Conservation (phyloP, 2,113 vertebrate genomes). For the Zosterops lateralis region DNA sequence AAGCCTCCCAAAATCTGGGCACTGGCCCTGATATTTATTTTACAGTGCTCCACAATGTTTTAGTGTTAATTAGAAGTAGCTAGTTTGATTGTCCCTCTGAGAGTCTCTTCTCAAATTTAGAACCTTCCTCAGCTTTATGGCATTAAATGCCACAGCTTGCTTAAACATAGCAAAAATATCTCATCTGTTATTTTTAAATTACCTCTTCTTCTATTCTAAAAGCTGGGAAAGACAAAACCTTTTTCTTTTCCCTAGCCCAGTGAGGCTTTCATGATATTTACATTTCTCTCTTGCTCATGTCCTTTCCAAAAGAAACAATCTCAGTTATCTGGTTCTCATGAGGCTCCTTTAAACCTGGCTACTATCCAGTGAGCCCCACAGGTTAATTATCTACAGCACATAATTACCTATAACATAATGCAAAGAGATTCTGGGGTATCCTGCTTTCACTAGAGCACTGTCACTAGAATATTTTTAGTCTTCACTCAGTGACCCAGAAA, state of each 20-base stretch:
- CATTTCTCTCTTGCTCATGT: not conserved
- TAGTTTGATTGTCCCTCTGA: not conserved
- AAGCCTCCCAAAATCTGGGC: not conserved
- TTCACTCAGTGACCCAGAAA: not conserved
- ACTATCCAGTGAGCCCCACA: not conserved
- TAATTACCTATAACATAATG: not conserved
- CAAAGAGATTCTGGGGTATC: not conserved
- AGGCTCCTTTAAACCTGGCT: not conserved
- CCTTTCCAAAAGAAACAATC: not conserved
- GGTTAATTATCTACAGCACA: not conserved
- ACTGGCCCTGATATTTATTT: not conserved
- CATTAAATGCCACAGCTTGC: not conserved
- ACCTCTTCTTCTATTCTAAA: not conserved
- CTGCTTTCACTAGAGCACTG: not conserved
- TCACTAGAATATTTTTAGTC: not conserved
- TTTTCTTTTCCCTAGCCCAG: not conserved
- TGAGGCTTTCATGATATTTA: not conserved
- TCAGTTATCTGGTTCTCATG: not conserved
- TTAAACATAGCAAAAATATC: not conserved
- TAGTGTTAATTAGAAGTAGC: not conserved
- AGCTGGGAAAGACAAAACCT: not conserved
- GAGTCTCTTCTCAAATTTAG: not conserved
- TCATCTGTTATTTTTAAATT: not conserved
- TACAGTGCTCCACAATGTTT: not conserved
- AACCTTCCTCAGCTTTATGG: not conserved